These are phyloP conservation scores for Heliocidaris tuberculata DNA, from an alignment of 35 echinoderm and acorn worm species.

Conservation along the genomic window DNA sequence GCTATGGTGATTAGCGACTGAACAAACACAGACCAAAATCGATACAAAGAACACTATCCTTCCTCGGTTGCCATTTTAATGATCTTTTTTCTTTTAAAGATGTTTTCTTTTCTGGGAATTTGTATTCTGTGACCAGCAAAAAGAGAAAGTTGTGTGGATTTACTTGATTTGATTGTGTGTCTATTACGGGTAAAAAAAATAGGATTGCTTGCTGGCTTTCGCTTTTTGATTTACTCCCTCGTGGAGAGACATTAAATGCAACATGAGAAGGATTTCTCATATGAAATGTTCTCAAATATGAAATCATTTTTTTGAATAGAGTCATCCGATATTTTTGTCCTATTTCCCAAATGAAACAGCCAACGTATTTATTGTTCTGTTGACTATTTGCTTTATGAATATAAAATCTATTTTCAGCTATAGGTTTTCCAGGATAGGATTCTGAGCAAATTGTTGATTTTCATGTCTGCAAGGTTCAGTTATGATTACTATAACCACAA, in stretches of 20 bases:
- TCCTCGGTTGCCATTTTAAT: not conserved
- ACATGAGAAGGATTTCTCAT: too few species aligned
- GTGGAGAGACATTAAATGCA: too few species aligned
- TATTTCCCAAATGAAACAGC: too few species aligned
- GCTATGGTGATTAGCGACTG: not conserved
- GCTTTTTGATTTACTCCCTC: too few species aligned
- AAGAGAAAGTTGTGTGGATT: not conserved
- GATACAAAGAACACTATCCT: not conserved
- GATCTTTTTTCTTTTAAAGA: not conserved
- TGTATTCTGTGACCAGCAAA: not conserved
- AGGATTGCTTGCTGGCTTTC: too few species aligned
- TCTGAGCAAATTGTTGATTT: not conserved
- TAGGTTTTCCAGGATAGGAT: not conserved
- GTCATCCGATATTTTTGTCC: too few species aligned
- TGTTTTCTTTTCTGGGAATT: not conserved
- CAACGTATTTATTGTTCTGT: too few species aligned
- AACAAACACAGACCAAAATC: not conserved
- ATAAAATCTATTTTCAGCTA: too few species aligned
- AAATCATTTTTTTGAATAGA: too few species aligned
- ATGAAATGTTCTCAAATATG: too few species aligned
- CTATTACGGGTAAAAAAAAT: not conserved
- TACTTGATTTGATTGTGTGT: not conserved
- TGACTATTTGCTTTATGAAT: too few species aligned
- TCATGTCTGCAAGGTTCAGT: not conserved
- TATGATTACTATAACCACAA: not conserved